Base-by-base conservation (phyloP, 1,140 invertebrate species). In the Apis florea region DNA sequence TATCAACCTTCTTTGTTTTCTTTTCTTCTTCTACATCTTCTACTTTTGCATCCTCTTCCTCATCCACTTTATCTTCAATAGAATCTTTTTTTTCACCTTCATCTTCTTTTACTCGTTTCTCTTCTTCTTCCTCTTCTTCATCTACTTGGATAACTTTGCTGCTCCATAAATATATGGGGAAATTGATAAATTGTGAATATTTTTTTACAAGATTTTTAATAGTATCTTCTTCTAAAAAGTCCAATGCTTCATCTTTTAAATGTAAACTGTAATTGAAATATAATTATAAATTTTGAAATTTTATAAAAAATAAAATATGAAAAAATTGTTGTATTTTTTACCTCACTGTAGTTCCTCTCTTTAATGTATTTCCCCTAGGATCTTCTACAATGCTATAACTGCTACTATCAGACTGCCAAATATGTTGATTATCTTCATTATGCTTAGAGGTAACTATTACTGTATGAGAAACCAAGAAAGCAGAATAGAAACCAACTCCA, bases 181-280 rank as follows among this genome's bases (percentile, higher is more conserved):
- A 99, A 93, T 99, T 99, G 89, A 99, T 99, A 93, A 99, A 99
- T 94, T 99, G 99, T 1, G 98, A 99, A 93, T 99, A 99, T 93
- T 99, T 99, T 92, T 97, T 98, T 49, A 99, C 97, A 10, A 99
- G 94, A 83, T 96, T 96, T 85, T 96, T 97, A 24, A 99, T 95
- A 6, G 98, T 99, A 87, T 98, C 97, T 74, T 97, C 95, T 93
- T 99, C 98, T 81, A 99, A 93, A 94, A 98, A 99, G 93, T 99
- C 99, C 85, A 96, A 95, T 15, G 99, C 98, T 94, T 99, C 99
- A 87, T 99, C 98, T 93, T 99, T 99, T 90, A 99, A 92, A 89
- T 99, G 96, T 75, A 99, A 93, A 88, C 96, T 97, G 85, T 85
- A 95, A 94, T 70, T 40, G 58, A 19, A 58, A 67, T 79, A 12